These are phyloP conservation scores for Xestoiulus laeticollis DNA, from an alignment of 2,888 invertebrate species.

Conservation along the genomic window DNA sequence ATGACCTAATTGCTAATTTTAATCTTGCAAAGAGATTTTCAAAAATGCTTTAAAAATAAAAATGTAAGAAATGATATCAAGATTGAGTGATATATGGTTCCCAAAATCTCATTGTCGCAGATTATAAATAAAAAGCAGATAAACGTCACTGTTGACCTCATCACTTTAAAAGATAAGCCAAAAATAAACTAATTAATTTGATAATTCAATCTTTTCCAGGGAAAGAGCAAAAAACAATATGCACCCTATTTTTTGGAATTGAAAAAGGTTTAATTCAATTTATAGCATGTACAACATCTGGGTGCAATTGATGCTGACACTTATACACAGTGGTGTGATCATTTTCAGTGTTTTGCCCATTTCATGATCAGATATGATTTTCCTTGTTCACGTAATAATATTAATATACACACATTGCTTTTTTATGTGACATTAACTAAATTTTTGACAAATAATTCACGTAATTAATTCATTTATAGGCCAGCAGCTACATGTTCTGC, in stretches of 20 bases:
- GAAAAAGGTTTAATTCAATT: too few species aligned
- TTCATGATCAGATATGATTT: not conserved
- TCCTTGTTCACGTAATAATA: not conserved
- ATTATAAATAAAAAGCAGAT: slow-evolving; percentile 2
- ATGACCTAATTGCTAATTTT: not conserved
- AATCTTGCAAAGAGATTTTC: not conserved
- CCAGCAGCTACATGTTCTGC: not conserved
- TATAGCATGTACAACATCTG: too few species aligned
- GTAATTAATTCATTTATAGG: not conserved
- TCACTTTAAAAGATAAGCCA: not conserved
- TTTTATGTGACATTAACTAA: not conserved
- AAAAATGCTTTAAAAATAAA: not conserved
- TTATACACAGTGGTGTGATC: not conserved
- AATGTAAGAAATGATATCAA: not conserved
- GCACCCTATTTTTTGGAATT: too few species aligned
- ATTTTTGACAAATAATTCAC: not conserved
- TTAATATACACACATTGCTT: not conserved
- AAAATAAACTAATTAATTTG: not conserved
- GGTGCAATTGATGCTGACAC: too few species aligned
- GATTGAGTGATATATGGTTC: not conserved
- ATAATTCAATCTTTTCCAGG: not conserved
- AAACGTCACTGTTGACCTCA: not conserved
- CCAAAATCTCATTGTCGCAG: not conserved
- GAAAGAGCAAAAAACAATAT: not conserved
- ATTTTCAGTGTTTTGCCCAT: not conserved